Evolutionary conservation across 2,888 invertebrate genomes (phyloP), one percentile per base, ranked within the genome.

Genomic region (Rhaphigaster nebulosa): DNA sequence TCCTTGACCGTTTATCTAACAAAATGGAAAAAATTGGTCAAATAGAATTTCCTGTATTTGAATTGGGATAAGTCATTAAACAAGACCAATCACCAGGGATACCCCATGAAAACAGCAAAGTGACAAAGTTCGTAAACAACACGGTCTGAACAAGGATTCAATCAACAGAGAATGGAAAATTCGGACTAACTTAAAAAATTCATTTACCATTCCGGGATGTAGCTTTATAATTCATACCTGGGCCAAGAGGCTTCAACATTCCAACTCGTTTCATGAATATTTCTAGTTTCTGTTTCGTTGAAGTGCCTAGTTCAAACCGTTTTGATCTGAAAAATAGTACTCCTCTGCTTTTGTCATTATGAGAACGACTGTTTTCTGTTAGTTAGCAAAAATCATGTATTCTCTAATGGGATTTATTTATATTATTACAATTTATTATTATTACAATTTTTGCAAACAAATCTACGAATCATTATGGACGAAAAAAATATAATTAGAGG

Each of bases 191-290:
- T 34, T 45, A 84, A 84, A 84, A 84, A 84, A 84, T 84, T 84
- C 84, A 80, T 80, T 80, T 80, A 84, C 84, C 15, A 45, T n/a
- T 84, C 84, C n/a, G 50, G 84, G 84, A 26, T 84, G 45, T 45
- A 18, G 84, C n/a, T 84, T 84, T 84, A 50, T 84, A 45, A 84
- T 84, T 84, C 45, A 84, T 50, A 84, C 84, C 84, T 84, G 84
- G n/a, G n/a, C 84, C 45, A 84, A 45, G 80, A 45, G 84, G 84
- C 84, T 84, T 84, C 84, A 84, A 41, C 84, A 84, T 84, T 84
- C 84, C 84, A 84, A 50, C 84, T 84, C 50, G 45, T 45, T 84
- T 84, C 84, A 84, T 84, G 84, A 84, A 84, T 84, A 84, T 45
- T 84, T 84, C 45, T 50, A 45, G 41, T 15, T 1, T 18, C 18